A percentile compares a stretch with the other conserved stretches of the same genome.
Conservation (phyloP, 2,113 vertebrate genomes). For the Recurvirostra avosetta region DNA sequence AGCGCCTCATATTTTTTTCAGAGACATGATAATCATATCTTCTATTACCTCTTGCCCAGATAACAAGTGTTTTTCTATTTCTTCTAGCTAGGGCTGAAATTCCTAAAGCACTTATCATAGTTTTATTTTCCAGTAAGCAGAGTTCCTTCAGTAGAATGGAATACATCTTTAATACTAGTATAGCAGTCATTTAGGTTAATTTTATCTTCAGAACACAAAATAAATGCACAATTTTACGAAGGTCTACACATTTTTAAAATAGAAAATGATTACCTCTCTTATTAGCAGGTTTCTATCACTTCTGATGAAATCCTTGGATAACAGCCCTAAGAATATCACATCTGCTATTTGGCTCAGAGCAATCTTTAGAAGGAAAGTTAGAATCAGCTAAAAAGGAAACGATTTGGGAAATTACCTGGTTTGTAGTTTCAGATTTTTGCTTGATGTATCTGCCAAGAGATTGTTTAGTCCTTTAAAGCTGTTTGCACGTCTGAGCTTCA, state of each 20-base stretch:
- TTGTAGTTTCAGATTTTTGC: slow-evolving; percentile 36
- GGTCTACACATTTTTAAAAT: not conserved
- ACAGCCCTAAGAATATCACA: not conserved
- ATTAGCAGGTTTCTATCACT: not conserved
- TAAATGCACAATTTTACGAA: not conserved
- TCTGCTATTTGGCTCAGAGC: not conserved
- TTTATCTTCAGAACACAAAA: not conserved
- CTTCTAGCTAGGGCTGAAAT: not conserved
- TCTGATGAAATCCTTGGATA: not conserved
- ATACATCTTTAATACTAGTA: not conserved
- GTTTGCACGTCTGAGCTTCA: slow-evolving; percentile 15
- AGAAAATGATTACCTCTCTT: not conserved
- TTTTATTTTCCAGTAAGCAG: not conserved
- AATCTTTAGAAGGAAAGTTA: not conserved
- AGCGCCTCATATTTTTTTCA: not conserved
- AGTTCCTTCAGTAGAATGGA: not conserved
- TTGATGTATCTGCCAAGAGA: not conserved
- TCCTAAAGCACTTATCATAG: not conserved
- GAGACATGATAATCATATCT: not conserved
- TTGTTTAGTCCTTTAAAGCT: slow-evolving; percentile 12
- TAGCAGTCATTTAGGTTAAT: not conserved
- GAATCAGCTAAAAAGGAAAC: slow-evolving; percentile 1
- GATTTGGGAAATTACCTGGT: slow-evolving; percentile 49
- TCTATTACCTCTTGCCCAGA: not conserved
- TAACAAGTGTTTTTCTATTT: not conserved